Base-by-base conservation (phyloP, 2,888 invertebrate species). In the Hirtodrosophila cameraria region DNA sequence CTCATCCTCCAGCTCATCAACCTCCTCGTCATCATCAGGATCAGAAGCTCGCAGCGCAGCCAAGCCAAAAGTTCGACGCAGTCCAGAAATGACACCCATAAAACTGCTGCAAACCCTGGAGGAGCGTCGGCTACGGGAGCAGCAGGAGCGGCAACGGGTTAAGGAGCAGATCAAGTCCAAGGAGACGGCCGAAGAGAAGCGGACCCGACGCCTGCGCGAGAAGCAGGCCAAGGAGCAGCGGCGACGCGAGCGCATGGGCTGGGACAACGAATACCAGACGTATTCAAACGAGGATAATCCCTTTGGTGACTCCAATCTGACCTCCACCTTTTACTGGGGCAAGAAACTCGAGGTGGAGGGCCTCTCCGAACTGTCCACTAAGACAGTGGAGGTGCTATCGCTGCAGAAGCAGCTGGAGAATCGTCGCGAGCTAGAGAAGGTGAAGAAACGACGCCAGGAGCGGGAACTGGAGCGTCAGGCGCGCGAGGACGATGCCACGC, bases 251-350 rank as follows among this genome's bases (percentile, higher is more conserved):
- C 93, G 97, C 71, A 98, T 98, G 97, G 98, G 98, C 4, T 98
- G 98, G 98, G 98, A 98, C 90, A 97, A 96, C 70, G 98, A 99
- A 90, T 98, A 98, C 89, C 94, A 98, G 63, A 97, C 97, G 87
- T 99, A 99, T 88, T 99, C 99, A 0, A 98, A 99, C 90, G 96
- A 96, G 46, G 99, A 99, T 90, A 99, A 99, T 92, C 99, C 99
- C 0, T 99, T 99, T 90, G 99, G 99, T 0, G 99, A 99, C 92
- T 96, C 97, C 0, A 97, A 97, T 83, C 93, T 99, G 30, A 93
- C 98, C 3, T 95, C 98, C 25, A 96, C 97, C 0, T 99, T 99
- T 91, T 96, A 98, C 0, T 99, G 99, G 99, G 93, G 93, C 15
- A 99, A 99, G 91, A 99, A 99, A 90, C 92, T 99, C 41, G 96